A percentile compares a stretch with the other conserved stretches of the same genome.
Evolutionary conservation across 2,888 invertebrate species (phyloP).

Genomic region (Blomia tropicalis): DNA sequence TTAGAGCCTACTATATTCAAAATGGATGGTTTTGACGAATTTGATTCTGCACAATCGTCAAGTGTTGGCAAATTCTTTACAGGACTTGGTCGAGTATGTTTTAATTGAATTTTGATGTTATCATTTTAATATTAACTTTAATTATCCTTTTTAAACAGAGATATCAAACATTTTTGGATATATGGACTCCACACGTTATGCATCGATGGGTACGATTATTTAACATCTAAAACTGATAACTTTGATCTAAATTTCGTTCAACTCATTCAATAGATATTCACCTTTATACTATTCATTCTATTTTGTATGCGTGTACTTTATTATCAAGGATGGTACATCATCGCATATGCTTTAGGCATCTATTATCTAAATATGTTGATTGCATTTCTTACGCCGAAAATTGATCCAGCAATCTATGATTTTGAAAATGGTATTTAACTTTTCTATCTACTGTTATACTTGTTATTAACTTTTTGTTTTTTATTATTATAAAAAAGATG

Average conservation of each 20-base stretch:
- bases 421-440: slow-evolving; percentile 30
- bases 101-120: not conserved
- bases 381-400: slow-evolving; percentile 97
- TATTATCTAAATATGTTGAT: slow-evolving; percentile 98
- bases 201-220: slow-evolving; percentile 53
- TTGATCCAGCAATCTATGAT: slow-evolving; percentile 53
- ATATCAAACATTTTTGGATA: slow-evolving; percentile 47
- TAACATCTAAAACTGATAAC: not conserved
- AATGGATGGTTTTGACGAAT: slow-evolving; percentile 9
- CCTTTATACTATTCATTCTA: slow-evolving; percentile 17
- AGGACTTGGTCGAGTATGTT: slow-evolving; percentile 1
- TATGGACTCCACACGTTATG: slow-evolving; percentile 64
- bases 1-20: too few relatives aligned
- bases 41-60: not conserved
- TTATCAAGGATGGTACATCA: slow-evolving; percentile 95
- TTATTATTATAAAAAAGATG: slow-evolving; percentile 39
- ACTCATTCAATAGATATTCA: slow-evolving; percentile 14
- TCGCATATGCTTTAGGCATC: slow-evolving; percentile 96
- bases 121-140: too few relatives aligned
- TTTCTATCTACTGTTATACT: not conserved
- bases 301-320: slow-evolving; percentile 50
- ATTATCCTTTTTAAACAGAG: slow-evolving; percentile 25
- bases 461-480: not conserved
- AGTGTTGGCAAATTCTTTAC: not conserved
- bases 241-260: not conserved